Evolutionary conservation across 2,113 vertebrate genomes (phyloP).

Genomic region (Taxidea taxus): DNA sequence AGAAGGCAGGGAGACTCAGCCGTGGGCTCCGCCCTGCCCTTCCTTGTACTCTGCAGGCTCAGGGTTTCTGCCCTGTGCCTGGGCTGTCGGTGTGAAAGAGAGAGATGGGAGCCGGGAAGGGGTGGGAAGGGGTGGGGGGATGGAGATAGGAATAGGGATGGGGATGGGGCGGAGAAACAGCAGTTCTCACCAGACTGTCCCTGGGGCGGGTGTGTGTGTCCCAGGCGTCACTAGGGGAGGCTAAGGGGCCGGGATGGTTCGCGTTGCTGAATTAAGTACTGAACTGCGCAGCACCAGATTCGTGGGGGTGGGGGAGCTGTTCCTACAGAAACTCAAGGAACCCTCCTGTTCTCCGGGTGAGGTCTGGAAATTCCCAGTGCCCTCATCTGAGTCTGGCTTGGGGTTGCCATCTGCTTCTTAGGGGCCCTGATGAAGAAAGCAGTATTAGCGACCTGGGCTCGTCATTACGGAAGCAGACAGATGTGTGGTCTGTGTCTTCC

Average conservation of each 20-base stretch:
- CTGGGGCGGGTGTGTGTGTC: not conserved
- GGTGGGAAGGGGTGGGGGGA: too few species aligned
- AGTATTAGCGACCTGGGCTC: not conserved
- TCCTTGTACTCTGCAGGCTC: too few species aligned
- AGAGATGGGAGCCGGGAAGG: not conserved
- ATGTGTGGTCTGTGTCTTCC: not conserved
- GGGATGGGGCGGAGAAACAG: not conserved
- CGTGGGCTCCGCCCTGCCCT: not conserved
- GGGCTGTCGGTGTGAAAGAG: not conserved
- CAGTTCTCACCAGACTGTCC: not conserved
- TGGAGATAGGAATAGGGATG: not conserved
- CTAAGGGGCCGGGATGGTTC: accelerated
- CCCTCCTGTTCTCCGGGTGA: not conserved
- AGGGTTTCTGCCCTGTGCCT: accelerated
- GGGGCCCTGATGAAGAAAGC: not conserved
- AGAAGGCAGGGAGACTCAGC: not conserved
- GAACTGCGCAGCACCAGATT: not conserved
- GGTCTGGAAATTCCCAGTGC: accelerated
- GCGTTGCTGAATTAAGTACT: not conserved
- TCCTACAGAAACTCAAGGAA: not conserved
- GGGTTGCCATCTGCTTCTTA: not conserved
- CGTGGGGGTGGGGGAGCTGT: not conserved
- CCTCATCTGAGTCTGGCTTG: too few species aligned
- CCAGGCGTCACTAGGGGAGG: too few species aligned
- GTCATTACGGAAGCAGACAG: not conserved